Evolutionary conservation across 2,113 vertebrate genomes (phyloP), one percentile per base, ranked within the genome.

Genomic region (Corythornis vintsioides): DNA sequence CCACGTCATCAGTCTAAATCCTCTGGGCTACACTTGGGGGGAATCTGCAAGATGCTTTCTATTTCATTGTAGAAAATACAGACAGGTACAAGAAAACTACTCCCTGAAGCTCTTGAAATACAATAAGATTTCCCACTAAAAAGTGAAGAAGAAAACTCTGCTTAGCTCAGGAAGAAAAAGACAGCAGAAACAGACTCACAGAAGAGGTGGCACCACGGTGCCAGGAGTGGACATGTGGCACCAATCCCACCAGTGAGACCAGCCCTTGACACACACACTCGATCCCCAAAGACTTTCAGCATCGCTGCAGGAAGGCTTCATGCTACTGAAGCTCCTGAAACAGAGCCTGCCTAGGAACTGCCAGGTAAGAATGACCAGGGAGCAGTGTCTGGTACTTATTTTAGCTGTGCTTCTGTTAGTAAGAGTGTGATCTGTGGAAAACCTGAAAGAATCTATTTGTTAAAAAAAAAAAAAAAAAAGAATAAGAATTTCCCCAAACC

Each of bases 361-460:
- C 56, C 47, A 80, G 47, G 60, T 42, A 77, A 40, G 71, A 91
- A 22, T 0, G 1, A 67, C 31, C 38, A 10, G 14, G 50, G 63
- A 79, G 33, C 4, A 29, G 33, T 2, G 50, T 75, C 87, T 31
- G 40, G 16, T 43, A 59, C 50, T 57, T 35, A 48, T 59, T 83
- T 48, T 12, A 89, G 67, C 55, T 26, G 20, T 3, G 33, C 50
- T 85, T 65, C 50, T 80, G 50, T 52, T 73, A 78, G 29, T 18
- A 18, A 83, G 26, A 13, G 19, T 2, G 38, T 21, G 77, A 87
- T 25, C 52, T 83, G 63, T 21, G 40, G 67, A 91, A 91, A 87
- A 33, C 64, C 72, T 89, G 78, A 55, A 86, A 83, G 33, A 93
- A 91, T 29, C 91, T 48, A 83, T 95, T 93, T 94, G 73, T 93